Percentiles rank a stretch among this genome's conserved stretches.
Conservation (phyloP, 2,113 vertebrate species). For the Phylloscopus whistleri region DNA sequence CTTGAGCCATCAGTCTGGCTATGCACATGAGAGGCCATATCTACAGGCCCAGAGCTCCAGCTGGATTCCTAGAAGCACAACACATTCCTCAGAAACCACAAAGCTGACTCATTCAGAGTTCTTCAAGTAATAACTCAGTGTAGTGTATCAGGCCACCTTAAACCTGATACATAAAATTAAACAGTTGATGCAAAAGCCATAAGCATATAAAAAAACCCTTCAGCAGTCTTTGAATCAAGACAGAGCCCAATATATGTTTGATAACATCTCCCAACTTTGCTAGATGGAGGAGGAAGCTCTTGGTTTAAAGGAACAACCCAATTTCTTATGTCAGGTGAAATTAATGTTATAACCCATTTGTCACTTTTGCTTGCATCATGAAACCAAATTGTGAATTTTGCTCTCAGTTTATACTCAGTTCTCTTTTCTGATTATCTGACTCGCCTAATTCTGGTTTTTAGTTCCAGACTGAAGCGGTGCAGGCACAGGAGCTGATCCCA, state of each 20-base stretch:
- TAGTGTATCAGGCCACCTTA: neutral
- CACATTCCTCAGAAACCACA: slow-evolving; percentile 28
- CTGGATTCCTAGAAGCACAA: neutral
- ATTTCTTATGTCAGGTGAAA: neutral
- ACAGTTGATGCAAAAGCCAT: neutral
- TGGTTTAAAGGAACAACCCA: neutral
- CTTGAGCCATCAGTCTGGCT: neutral
- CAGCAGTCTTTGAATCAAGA: neutral
- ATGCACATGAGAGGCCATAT: rapidly evolving
- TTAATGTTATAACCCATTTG: neutral
- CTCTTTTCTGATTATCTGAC: neutral
- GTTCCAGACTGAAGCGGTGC: neutral
- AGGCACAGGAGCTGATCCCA: neutral
- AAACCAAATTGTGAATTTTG: neutral
- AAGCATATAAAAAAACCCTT: neutral
- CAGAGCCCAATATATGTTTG: neutral
- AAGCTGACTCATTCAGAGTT: neutral
- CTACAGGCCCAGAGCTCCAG: neutral
- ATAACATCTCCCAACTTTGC: neutral
- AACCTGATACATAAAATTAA: neutral
- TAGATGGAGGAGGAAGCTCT: neutral
- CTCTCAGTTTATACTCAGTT: neutral
- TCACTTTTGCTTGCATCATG: neutral
- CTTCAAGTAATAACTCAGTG: neutral
- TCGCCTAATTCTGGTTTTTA: neutral